These are phyloP conservation scores for Cephus spinipes DNA, from an alignment of 2,888 invertebrate genomes.

Conservation along the genomic window DNA sequence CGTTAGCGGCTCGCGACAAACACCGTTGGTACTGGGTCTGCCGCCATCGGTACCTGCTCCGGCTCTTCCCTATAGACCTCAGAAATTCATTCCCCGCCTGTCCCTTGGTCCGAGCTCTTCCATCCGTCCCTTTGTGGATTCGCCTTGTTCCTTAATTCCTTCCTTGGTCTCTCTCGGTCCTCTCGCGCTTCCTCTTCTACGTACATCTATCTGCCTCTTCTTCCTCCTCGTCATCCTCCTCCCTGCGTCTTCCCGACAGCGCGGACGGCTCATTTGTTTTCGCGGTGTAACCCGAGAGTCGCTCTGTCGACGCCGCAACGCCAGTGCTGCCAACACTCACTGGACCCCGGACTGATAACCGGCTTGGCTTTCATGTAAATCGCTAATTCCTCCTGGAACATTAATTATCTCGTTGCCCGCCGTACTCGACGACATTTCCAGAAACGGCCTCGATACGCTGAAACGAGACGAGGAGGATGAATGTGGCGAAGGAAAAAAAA, in stretches of 20 bases:
- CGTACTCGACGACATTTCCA: slow-evolving; percentile 10
- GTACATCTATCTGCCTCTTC: background rate
- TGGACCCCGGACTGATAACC: slow-evolving; percentile 14
- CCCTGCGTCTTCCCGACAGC: slow-evolving; percentile 32
- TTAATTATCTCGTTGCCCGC: slow-evolving; percentile 61
- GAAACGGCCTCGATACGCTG: slow-evolving; percentile 3
- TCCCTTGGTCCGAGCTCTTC: slow-evolving; percentile 5
- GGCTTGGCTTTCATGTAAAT: slow-evolving; percentile 53
- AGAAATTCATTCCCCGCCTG: slow-evolving; percentile 20
- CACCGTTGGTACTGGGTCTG: slow-evolving; percentile 44
- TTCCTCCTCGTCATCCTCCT: slow-evolving; percentile 20
- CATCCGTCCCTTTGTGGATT: slow-evolving; percentile 10
- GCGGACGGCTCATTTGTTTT: slow-evolving; percentile 49
- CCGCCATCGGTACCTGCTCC: slow-evolving; percentile 19
- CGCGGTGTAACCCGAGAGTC: slow-evolving; percentile 46
- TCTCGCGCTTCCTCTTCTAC: background rate
- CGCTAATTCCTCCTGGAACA: slow-evolving; percentile 58
- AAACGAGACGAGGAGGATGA: slow-evolving; percentile 18
- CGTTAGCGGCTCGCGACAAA: slow-evolving; percentile 67
- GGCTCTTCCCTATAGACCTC: slow-evolving; percentile 12
- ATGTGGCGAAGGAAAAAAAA: slow-evolving; percentile 10
- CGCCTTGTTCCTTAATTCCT: background rate
- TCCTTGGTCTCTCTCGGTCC: background rate
- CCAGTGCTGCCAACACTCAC: slow-evolving; percentile 34
- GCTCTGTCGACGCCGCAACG: slow-evolving; percentile 49